These are phyloP conservation scores for Phycodurus eques DNA, from an alignment of 2,113 vertebrate genomes.

Conservation along the genomic window DNA sequence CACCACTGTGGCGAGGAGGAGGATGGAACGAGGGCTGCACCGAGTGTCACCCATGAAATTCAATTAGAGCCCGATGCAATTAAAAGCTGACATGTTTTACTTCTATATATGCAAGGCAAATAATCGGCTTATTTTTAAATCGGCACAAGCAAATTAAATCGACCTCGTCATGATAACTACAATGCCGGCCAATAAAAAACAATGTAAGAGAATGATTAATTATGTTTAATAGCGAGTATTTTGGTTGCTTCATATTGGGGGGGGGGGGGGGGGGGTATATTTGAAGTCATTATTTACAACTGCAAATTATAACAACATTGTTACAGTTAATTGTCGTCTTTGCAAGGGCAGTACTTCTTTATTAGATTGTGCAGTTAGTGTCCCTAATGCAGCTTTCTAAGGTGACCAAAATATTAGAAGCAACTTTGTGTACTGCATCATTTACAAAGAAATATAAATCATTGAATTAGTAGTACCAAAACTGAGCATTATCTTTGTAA, in stretches of 20 bases:
- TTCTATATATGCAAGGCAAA: not conserved
- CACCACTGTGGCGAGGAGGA: constrained; percentile 46
- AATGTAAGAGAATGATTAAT: not conserved
- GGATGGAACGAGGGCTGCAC: not conserved
- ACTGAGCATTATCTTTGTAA: not conserved
- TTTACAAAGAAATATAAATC: no score
- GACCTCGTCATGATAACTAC: not conserved
- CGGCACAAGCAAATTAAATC: not conserved
- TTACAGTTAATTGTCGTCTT: no score
- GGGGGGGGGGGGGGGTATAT: no score
- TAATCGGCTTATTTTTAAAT: not conserved
- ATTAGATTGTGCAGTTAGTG: not conserved
- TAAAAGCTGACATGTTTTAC: not conserved
- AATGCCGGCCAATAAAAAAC: not conserved
- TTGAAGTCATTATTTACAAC: not conserved
- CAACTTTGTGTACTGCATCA: not conserved
- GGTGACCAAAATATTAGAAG: not conserved
- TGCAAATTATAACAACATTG: not conserved
- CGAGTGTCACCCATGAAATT: not conserved
- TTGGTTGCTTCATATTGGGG: not conserved
- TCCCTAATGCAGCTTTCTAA: not conserved
- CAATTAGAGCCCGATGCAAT: constrained; percentile 1
- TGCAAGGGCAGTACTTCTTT: not conserved
- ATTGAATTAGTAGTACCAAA: not conserved
- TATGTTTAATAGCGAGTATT: not conserved